A percentile compares a stretch with the other conserved stretches of the same genome.
Conservation (phyloP, 2,113 vertebrate species). For the Arenaria interpres region DNA sequence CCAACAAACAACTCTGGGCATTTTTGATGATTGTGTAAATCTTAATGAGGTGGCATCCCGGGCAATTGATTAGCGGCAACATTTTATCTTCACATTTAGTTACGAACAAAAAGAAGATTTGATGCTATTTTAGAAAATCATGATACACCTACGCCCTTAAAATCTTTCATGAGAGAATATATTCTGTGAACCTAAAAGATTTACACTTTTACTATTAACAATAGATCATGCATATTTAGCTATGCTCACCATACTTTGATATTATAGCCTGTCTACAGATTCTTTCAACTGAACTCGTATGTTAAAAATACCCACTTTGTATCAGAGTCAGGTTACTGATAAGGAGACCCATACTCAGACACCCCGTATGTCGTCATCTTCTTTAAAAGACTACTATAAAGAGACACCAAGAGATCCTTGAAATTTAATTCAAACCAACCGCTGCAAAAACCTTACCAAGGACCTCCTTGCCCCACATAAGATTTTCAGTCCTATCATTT, state of each 20-base stretch:
- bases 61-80: conserved; percentile 74
- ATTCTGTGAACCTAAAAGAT: conserved; percentile 34
- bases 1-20: conserved; percentile 76
- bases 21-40: conserved; percentile 77
- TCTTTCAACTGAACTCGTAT: background rate
- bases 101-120: conserved; percentile 69
- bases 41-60: conserved; percentile 77
- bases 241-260: conserved; percentile 65
- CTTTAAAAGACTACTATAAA: background rate
- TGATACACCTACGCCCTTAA: conserved; percentile 62
- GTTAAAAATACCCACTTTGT: conserved; percentile 48
- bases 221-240: conserved; percentile 54
- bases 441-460: background rate
- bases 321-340: conserved; percentile 56
- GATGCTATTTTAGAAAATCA: conserved; percentile 64
- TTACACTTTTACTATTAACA: background rate
- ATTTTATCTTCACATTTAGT: conserved; percentile 67
- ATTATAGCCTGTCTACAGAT: conserved; percentile 60
- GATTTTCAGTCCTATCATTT: background rate
- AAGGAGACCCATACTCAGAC: background rate
- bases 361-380: background rate
- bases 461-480: background rate
- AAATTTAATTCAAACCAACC: conserved; percentile 22
- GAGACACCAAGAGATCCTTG: background rate
- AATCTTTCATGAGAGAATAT: conserved; percentile 57